A percentile compares a stretch with the other conserved stretches of the same genome.
phyloP scores from a whole-genome alignment of 1,140 invertebrate species.

The Drosophila bocki region DNA sequence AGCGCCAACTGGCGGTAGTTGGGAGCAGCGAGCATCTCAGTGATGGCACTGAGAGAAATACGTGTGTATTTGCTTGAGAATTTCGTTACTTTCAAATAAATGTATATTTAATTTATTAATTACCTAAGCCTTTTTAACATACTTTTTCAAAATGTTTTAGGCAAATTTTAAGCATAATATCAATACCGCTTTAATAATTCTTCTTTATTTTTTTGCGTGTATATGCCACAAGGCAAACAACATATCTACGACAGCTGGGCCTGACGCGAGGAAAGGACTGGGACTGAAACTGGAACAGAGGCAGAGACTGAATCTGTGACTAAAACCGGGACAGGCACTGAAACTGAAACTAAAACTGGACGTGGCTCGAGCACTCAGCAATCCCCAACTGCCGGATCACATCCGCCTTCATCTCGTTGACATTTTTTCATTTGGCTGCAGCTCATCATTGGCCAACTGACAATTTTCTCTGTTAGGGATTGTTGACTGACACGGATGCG shows the following conservation, averaged over 20 bases:
- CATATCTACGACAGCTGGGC: conserved; percentile 25
- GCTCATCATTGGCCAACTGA: conserved; percentile 12
- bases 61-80: not conserved
- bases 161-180: no score
- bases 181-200: no score
- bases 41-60: conserved; percentile 7
- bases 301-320: not conserved
- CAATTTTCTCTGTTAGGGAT: conserved; percentile 8
- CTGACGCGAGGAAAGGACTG: conserved; percentile 19
- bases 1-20: conserved; percentile 44
- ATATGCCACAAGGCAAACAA: conserved; percentile 11
- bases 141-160: no score
- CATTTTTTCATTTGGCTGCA: conserved; percentile 39
- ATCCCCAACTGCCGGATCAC: conserved; percentile 11
- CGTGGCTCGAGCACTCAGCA: not conserved
- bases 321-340: conserved; percentile 1
- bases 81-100: no score
- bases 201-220: not conserved
- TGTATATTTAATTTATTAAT: no score
- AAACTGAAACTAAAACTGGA: conserved; percentile 18
- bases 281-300: not conserved
- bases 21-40: not conserved
- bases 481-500: conserved; percentile 7
- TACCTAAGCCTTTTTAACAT: no score
- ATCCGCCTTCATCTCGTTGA: conserved; percentile 30